Evolutionary conservation across 64 coral and sea anemone genomes (phyloP), one percentile per base, ranked within the genome.

Genomic region (Pachyseris speciosa): DNA sequence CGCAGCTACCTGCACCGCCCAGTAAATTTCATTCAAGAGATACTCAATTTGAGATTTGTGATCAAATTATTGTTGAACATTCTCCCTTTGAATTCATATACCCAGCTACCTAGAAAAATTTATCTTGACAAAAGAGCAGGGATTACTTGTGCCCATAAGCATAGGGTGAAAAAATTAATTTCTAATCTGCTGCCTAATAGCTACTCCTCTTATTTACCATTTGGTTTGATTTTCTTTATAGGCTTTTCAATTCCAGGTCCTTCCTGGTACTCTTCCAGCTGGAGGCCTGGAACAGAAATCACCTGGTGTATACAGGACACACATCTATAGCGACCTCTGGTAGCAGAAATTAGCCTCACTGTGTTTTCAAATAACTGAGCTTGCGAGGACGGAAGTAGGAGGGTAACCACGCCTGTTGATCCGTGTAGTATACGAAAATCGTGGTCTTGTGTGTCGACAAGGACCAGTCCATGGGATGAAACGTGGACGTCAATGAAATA

Each of bases 191-290:
- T n/a, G n/a, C n/a, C n/a, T n/a, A n/a, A n/a, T n/a, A n/a, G n/a
- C n/a, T n/a, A n/a, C n/a, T n/a, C n/a, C n/a, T n/a, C n/a, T 26
- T 5, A 6, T n/a, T 26, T 48, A 70, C 64, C 64, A 25, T 20
- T 33, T 33, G 84, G 84, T 19, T 50, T 68, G 11, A 70, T 40
- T 13, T 71, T 50, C 47, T 22, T 72, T 19, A 87, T 26, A 30
- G 49, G 84, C 4, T 87, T 17, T 55, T 78, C 75, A 78, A 78
- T 78, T 55, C 15, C 75, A 55, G 75, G 47, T 31, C 75, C 75
- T 2, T 78, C 75, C 28, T 55, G 75, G 49, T 55, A 78, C 16
- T 78, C 29, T 0, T 78, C 49, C 3, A 78, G 75, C 30, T 17
- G 7, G 16, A 49, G 75, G 15, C 75, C 75, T 22, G 50, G 75